These are phyloP conservation scores for Tokudaia tokunoshimensis DNA, from an alignment of 2,797 vertebrate genomes.

Conservation along the genomic window DNA sequence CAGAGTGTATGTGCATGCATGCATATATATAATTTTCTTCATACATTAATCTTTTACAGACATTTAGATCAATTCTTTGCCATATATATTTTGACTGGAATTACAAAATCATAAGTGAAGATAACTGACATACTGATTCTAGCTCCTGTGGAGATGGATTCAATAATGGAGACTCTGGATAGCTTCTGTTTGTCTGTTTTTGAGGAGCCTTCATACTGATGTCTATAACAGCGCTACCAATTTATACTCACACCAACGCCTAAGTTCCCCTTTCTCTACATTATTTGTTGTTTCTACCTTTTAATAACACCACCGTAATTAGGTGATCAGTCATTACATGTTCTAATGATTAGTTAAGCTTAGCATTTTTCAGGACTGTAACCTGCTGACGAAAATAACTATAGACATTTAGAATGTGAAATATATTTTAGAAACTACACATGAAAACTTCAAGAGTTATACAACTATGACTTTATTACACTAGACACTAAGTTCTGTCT, in stretches of 20 bases:
- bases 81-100: neutral
- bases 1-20: neutral
- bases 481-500: neutral
- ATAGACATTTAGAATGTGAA: neutral
- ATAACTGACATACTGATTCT: neutral
- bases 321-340: neutral
- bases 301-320: neutral
- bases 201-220: neutral
- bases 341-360: neutral
- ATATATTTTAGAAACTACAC: neutral
- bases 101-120: neutral
- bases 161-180: neutral
- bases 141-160: neutral
- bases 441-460: slow-evolving; percentile 6
- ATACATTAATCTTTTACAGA: neutral
- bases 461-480: neutral
- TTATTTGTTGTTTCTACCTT: neutral
- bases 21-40: neutral
- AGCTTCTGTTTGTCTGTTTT: neutral
- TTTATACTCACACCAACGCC: neutral
- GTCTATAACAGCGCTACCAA: neutral
- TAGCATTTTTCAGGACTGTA: neutral
- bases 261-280: neutral
- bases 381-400: neutral
- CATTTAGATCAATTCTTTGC: neutral